Conservation (phyloP, 2,113 vertebrate species). For the Crypturellus undulatus region DNA sequence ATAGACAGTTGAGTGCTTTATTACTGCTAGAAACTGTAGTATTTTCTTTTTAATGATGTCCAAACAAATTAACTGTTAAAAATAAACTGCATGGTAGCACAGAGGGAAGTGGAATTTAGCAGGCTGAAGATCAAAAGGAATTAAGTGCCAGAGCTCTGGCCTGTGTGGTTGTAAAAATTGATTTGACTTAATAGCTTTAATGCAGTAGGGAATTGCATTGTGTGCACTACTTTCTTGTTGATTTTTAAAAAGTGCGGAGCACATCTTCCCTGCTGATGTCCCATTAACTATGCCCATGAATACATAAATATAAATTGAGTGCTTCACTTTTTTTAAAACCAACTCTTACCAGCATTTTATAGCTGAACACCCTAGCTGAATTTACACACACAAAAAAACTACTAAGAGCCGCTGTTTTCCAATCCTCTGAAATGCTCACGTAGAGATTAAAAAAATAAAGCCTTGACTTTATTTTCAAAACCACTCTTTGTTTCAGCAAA, state of each 20-base stretch:
- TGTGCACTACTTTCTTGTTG: slow-evolving; percentile 29
- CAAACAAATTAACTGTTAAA: slow-evolving; percentile 70
- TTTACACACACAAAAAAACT: background rate
- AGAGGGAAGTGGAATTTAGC: slow-evolving; percentile 58
- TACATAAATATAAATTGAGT: slow-evolving; percentile 67
- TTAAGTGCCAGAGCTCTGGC: slow-evolving; percentile 56
- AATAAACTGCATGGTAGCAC: slow-evolving; percentile 57
- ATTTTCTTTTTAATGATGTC: slow-evolving; percentile 66
- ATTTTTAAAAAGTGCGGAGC: slow-evolving; percentile 29
- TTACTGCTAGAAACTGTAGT: background rate
- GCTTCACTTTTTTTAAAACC: slow-evolving; percentile 4
- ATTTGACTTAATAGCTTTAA: slow-evolving; percentile 74
- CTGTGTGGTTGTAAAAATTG: slow-evolving; percentile 56
- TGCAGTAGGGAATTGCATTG: slow-evolving; percentile 46
- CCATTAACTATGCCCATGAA: slow-evolving; percentile 62
- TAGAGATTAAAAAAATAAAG: background rate
- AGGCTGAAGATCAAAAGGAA: slow-evolving; percentile 60
- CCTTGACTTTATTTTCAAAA: background rate
- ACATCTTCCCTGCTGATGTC: slow-evolving; percentile 41
- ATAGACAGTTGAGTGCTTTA: background rate
- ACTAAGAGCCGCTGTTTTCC: background rate
- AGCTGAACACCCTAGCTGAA: background rate
- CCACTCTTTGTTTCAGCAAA: background rate
- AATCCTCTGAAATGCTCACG: background rate
- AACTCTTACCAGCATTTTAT: slow-evolving; percentile 48